Conservation (phyloP, 1,140 invertebrate species). For the Dreissena rostriformis region DNA sequence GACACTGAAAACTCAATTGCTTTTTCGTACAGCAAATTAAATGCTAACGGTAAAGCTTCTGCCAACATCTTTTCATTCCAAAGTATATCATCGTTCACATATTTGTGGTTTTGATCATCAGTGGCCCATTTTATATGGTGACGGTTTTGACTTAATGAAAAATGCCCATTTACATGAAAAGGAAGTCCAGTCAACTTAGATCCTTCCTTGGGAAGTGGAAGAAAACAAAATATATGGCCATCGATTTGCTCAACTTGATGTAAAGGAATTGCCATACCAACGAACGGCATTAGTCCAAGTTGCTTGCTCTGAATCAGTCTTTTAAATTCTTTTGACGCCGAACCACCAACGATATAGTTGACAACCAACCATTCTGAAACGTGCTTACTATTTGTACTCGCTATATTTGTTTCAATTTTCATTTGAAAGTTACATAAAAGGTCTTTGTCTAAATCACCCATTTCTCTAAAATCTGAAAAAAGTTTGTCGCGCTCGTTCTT, state of each 20-base stretch:
- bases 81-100: constrained; percentile 58
- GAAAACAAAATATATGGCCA: constrained; percentile 71
- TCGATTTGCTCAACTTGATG: not conserved
- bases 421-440: not conserved
- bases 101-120: constrained; percentile 36
- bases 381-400: not conserved
- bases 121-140: constrained; percentile 70
- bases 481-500: too few species aligned
- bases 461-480: too few species aligned
- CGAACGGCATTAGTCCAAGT: constrained; percentile 34
- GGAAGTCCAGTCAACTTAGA: constrained; percentile 64
- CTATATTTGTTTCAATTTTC: not conserved
- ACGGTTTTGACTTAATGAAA: constrained; percentile 73
- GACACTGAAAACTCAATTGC: not conserved
- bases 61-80: constrained; percentile 68
- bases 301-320: constrained; percentile 14
- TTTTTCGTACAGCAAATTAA: constrained; percentile 14
- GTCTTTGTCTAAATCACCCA: not conserved
- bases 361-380: constrained; percentile 28
- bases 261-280: constrained; percentile 32
- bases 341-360: constrained; percentile 30
- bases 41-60: constrained; percentile 62
- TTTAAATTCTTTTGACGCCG: constrained; percentile 24
- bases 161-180: constrained; percentile 74
- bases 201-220: constrained; percentile 69